Evolutionary conservation across 2,797 vertebrate species (phyloP), one percentile per base, ranked within the genome.

Genomic region (Fundulus diaphanus): DNA sequence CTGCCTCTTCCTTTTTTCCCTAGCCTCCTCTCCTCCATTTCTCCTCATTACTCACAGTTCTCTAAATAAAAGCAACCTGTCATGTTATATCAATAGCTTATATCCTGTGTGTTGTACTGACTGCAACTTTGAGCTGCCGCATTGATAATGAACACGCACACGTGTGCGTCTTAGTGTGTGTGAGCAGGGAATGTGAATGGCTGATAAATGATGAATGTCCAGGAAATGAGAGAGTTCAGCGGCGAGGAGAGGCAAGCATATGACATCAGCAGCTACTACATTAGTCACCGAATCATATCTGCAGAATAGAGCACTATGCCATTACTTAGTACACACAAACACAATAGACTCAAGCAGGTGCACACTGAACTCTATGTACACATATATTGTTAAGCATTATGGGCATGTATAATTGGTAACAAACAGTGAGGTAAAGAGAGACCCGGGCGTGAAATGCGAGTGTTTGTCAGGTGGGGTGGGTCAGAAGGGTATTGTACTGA

Each of bases 201-300:
- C 82, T 88, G 87, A 90, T 91, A 85, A 87, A 85, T 82, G 86
- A 89, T 86, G 81, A 88, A 89, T 86, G 82, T 83, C 68, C 85
- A 87, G 89, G 89, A 93, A 88, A 91, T 90, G 83, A 91, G 79
- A 61, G 75, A 89, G 87, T 83, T 82, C 76, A 79, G 82, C 71
- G 3, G 40, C 22, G 22, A 74, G 29, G 57, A 49, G 29, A 85
- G 76, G 79, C 76, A 84, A 88, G 88, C 73, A 33, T 83, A 85
- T 89, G 88, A 90, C 89, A 90, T 91, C 91, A 92, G 89, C 90
- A 90, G 76, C 83, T 86, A 86, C 80, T 78, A 78, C 87, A 89
- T 89, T 89, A 89, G 87, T 85, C 88, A 87, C 85, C 77, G 70
- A 87, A 84, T 85, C 77, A 77, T 80, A 85, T 88, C 80, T 81